Evolutionary conservation across 64 coral and sea anemone species (phyloP).

Genomic region (Pocillopora verrucosa): DNA sequence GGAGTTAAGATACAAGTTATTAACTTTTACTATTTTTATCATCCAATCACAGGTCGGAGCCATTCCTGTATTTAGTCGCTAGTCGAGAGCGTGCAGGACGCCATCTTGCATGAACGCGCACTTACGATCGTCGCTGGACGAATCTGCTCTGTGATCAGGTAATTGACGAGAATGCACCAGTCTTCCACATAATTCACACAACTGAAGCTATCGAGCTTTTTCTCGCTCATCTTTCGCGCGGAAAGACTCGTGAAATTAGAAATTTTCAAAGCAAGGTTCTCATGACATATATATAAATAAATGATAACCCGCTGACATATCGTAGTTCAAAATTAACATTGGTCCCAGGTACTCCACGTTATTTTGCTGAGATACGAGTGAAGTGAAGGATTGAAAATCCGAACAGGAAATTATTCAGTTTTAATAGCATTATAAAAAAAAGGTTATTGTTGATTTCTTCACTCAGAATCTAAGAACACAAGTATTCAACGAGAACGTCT

Average conservation of each 20-base stretch:
- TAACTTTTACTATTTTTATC: no score
- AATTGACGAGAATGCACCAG: constrained; percentile 49
- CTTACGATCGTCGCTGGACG: background rate
- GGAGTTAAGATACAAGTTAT: no score
- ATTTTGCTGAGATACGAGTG: background rate
- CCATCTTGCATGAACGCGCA: constrained; percentile 72
- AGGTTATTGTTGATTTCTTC: no score
- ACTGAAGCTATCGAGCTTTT: constrained; percentile 61
- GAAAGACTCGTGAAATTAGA: background rate
- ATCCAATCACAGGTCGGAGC: no score
- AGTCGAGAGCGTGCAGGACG: background rate
- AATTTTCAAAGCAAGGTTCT: background rate
- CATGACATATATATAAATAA: background rate
- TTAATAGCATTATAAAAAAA: no score
- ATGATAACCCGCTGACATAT: background rate
- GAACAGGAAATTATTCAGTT: no score
- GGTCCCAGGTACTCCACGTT: background rate
- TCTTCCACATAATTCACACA: constrained; percentile 64
- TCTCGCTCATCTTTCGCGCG: constrained; percentile 20
- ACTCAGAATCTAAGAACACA: no score
- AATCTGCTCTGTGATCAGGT: constrained; percentile 45
- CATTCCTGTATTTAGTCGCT: no score
- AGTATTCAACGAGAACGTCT: no score
- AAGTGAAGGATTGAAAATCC: no score
- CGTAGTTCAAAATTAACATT: background rate